Evolutionary conservation across 2,797 vertebrate species (phyloP), one percentile per base, ranked within the genome.

Genomic region (Microctenopoma stevenorrisi): DNA sequence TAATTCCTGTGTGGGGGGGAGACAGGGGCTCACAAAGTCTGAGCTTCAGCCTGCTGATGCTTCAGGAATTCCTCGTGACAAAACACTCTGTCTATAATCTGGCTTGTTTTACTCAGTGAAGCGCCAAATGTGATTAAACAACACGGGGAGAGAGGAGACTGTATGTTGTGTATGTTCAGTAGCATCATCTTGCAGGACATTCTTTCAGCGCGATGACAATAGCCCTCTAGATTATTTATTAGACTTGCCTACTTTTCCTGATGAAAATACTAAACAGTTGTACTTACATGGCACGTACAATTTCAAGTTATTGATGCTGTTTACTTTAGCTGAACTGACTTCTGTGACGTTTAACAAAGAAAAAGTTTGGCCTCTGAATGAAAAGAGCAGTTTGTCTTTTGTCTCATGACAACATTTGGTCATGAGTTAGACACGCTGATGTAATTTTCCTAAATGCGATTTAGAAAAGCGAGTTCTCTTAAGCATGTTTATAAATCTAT

Each of bases 401-500:
- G 82, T 84, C 92, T 68, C 79, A 81, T 92, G 92, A 91, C 84
- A 56, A 55, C 44, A 42, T 14, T 68, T 60, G 13, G 68, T 82
- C 76, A 88, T 61, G 70, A 78, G 89, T 66, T 60, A 18, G 58
- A 28, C 43, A 47, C 55, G 55, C 49, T 35, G 51, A 81, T 65
- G 59, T 2, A n/a, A 57, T 76, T 81, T 90, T 62, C 70, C 28
- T 61, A 79, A 93, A 93, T 92, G 55, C 64, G 74, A 94, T 93
- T 91, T 87, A 66, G 83, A 78, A 79, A 86, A 81, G 54, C 61
- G 72, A 63, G 74, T 74, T 84, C 68, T 81, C 76, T 79, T 67
- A 70, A 66, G 51, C 54, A 56, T 51, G 49, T 62, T 52, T 50
- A 47, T 89, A 84, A 87, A 82, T 75, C 13, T 60, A 64, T 91